phyloP scores from a whole-genome alignment of 2,888 invertebrate species.

The Petrolisthes cinctipes region DNA sequence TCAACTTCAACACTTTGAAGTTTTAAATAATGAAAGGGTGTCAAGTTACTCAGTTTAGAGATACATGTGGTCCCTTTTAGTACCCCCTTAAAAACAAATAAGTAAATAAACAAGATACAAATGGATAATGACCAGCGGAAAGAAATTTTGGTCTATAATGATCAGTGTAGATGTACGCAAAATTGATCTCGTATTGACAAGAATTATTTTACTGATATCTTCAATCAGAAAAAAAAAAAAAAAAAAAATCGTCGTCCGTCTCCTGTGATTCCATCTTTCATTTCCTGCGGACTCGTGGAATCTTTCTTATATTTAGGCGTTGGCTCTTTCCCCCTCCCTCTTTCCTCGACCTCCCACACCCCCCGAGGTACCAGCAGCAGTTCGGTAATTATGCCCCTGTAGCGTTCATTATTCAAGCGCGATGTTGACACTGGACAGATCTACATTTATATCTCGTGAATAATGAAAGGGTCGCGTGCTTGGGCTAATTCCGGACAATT shows the following conservation, averaged over 20 bases:
- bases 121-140: too few relatives aligned
- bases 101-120: too few relatives aligned
- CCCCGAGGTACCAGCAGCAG: neutral
- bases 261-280: neutral
- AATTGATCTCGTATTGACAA: too few relatives aligned
- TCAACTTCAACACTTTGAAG: too few relatives aligned
- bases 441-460: slow-evolving; percentile 54
- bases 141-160: too few relatives aligned
- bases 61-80: too few relatives aligned
- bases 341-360: neutral
- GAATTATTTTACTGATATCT: too few relatives aligned
- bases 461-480: slow-evolving; percentile 53
- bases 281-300: neutral
- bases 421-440: slow-evolving; percentile 39
- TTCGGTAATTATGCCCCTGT: neutral
- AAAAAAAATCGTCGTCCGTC: neutral
- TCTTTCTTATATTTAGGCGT: too few relatives aligned
- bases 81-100: neutral
- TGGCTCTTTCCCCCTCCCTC: neutral
- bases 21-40: too few relatives aligned
- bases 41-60: too few relatives aligned
- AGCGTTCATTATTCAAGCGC: slow-evolving; percentile 17
- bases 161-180: too few relatives aligned
- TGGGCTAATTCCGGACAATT: slow-evolving; percentile 48
- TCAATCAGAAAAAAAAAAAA: too few relatives aligned